Percentiles rank a stretch among this genome's conserved stretches.
Evolutionary conservation across 2,113 vertebrate genomes (phyloP).

Genomic region (Chionomys nivalis): DNA sequence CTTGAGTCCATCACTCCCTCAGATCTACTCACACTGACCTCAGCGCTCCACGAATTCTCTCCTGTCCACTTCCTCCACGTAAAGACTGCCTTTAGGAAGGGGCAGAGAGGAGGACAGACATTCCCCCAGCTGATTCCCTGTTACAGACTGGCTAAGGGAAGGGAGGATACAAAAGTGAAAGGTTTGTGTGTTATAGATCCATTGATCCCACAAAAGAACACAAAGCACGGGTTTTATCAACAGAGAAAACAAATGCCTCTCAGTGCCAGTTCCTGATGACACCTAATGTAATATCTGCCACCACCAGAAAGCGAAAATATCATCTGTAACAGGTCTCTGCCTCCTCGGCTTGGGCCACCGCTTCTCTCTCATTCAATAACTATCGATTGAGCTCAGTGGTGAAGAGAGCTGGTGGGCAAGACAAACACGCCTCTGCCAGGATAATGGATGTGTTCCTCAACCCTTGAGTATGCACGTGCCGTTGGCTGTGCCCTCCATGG

Average conservation of each 20-base stretch:
- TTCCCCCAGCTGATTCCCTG: not conserved
- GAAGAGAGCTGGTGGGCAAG: not conserved
- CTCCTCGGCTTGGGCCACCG: not conserved
- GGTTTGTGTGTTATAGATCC: not conserved
- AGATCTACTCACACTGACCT: not conserved
- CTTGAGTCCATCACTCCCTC: not conserved
- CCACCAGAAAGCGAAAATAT: slow-evolving; percentile 8
- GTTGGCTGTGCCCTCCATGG: not conserved
- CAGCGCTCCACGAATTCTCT: not conserved
- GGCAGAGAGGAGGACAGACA: not conserved
- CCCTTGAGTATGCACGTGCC: not conserved
- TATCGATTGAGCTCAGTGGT: not conserved
- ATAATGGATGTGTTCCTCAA: not conserved
- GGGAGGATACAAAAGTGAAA: not conserved
- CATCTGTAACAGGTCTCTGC: not conserved
- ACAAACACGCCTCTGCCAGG: not conserved
- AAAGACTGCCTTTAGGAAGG: not conserved
- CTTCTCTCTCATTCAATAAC: not conserved
- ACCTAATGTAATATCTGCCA: not conserved
- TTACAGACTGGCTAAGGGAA: not conserved
- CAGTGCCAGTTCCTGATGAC: not conserved
- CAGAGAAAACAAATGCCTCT: slow-evolving; percentile 39
- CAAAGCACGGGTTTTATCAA: not conserved
- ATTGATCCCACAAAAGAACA: not conserved
- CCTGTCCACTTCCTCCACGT: not conserved